Base-by-base conservation (phyloP, 2,888 invertebrate genomes). In the Doris montereyensis region DNA sequence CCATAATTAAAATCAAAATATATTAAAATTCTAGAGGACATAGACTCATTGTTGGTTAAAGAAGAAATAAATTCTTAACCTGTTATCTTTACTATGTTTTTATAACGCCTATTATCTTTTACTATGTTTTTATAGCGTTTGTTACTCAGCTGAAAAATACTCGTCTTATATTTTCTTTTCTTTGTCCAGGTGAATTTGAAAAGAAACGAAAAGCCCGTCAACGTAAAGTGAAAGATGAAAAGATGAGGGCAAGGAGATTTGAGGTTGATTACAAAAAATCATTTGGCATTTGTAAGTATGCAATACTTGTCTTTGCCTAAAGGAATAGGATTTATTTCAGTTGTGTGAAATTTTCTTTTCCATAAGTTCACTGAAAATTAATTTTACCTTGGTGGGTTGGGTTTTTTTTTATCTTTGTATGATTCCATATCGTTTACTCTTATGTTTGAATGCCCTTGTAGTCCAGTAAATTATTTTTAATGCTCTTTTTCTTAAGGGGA, bases 231-330 rank as follows among this genome's bases (percentile, higher is more conserved):
- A 94, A 95, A 10, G 96, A 96, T 21, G 97, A 97, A 89, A 94
- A 94, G 30, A 94, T 94, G 41, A 94, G 96, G 1, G 96, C 97
- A 88, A 95, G 94, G 82, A 94, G 94, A n/a, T 95, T 95, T 82
- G 94, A 93, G 77, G 94, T 94, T 83, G 94, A 95, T 84, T 95
- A 95, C 91, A 93, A 96, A 91, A 93, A 94, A 88, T 92, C 93
- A 89, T 93, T 96, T 94, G 94, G 96, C 86, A 84, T 87, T 80
- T 87, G 90, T 90, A 87, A 86, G 83, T 62, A n/a, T n/a, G n/a
- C n/a, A n/a, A n/a, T 76, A 4, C 0, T 73, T 52, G 26, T 13
- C n/a, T 26, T 76, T 67, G 35, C 26, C 17, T 52, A 8, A 65
- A 17, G 5, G 2, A 1, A 28, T 2, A 21, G 24, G 1, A 21